Conservation (phyloP, 2,797 vertebrate genomes). For the Erithacus rubecula region DNA sequence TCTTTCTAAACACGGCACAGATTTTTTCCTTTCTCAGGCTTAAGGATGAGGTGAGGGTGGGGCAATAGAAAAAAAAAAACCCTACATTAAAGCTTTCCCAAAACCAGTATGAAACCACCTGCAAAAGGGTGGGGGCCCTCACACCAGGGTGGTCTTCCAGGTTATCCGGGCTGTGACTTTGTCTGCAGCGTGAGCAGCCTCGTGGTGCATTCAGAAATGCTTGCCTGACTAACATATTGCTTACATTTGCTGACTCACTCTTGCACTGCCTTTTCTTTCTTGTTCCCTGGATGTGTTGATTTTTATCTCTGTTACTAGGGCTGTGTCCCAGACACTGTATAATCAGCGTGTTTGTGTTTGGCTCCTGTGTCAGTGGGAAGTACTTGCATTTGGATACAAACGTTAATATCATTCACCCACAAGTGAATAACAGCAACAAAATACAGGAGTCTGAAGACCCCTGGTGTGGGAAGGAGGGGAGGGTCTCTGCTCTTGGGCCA, state of each 20-base stretch:
- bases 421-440: not conserved
- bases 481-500: not conserved
- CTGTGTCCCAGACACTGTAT: conserved; percentile 15
- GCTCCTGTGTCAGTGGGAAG: not conserved
- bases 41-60: not conserved
- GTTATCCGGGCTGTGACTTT: not conserved
- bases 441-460: not conserved
- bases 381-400: not conserved
- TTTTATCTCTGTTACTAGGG: conserved; percentile 57
- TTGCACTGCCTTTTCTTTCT: conserved; percentile 40
- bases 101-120: not conserved
- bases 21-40: not conserved
- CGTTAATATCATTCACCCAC: not conserved
- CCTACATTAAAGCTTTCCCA: not conserved
- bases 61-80: not conserved
- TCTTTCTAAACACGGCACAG: not conserved
- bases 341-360: conserved; percentile 9
- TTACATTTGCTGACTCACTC: conserved; percentile 64
- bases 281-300: conserved; percentile 37
- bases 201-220: not conserved
- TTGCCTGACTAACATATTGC: conserved; percentile 12
- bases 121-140: not conserved
- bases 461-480: not conserved
- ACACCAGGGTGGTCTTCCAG: not conserved
- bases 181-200: not conserved